Conservation (phyloP, 2,888 invertebrate genomes). For the Zhengitettix transpicula region DNA sequence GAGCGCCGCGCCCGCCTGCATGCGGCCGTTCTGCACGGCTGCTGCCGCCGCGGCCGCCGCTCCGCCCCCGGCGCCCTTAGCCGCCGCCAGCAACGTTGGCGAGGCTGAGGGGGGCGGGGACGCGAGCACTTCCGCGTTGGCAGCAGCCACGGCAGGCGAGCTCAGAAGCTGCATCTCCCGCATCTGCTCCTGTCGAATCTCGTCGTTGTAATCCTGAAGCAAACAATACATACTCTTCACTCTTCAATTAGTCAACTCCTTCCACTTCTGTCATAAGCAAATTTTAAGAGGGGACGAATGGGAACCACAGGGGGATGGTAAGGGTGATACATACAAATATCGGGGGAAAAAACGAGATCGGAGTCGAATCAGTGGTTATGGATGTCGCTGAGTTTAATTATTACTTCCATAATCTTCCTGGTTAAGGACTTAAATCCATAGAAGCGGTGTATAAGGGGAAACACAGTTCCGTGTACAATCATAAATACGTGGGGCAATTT, state of each 20-base stretch:
- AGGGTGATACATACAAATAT: too few species aligned
- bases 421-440: too few species aligned
- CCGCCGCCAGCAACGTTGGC: slow-evolving; percentile 1
- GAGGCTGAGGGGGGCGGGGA: neutral
- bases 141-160: slow-evolving; percentile 20
- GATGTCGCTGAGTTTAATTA: too few species aligned
- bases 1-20: slow-evolving; percentile 1
- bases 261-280: too few species aligned
- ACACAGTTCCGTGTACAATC: too few species aligned
- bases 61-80: neutral
- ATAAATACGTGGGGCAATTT: too few species aligned
- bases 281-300: too few species aligned
- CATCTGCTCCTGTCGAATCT: slow-evolving; percentile 81
- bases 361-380: too few species aligned
- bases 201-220: slow-evolving; percentile 74
- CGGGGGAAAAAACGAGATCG: too few species aligned
- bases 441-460: too few species aligned
- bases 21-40: slow-evolving; percentile 1
- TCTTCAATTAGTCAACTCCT: neutral
- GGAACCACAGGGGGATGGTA: too few species aligned
- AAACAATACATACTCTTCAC: neutral
- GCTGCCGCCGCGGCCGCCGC: neutral
- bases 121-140: slow-evolving; percentile 13
- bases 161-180: slow-evolving; percentile 78
- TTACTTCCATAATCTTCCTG: too few species aligned